Base-by-base conservation (phyloP, 2,797 vertebrate genomes). In the Characodon lateralis region DNA sequence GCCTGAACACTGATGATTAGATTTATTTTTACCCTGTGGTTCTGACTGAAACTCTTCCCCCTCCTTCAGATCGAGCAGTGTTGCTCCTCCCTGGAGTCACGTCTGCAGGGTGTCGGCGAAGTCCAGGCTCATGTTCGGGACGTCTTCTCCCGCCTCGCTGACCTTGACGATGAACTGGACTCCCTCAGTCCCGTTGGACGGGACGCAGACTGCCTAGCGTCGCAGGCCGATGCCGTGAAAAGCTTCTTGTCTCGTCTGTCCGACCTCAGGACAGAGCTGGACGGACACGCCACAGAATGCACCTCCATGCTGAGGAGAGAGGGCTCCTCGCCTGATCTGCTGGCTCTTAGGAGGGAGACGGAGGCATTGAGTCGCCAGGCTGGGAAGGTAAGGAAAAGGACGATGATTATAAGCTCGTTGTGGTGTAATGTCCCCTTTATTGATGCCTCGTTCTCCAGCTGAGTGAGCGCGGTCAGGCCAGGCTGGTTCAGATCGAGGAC, bases 151-250 rank as follows among this genome's bases (percentile, higher is more conserved):
- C 96, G 97, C 0, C 93, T 99, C 50, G 96, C 98, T 0, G 98
- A 99, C 84, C 94, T 99, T 0, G 98, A 99, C 0, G 98, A 99
- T 12, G 98, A 99, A 78, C 94, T 99, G 9, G 98, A 99, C 90
- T 94, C 96, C 78, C 96, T 99, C 95, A 96, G 97, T 78, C 95
- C 98, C 0, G 96, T 97, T 0, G 97, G 97, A 5, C 96, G 98
- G 0, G 98, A 99, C 53, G 91, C 94, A 0, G 98, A 99, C 92
- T 97, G 97, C 18, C 95, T 99, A 31, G 97, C 97, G 74, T 99
- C 98, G 1, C 98, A 99, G 89, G 95, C 96, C 0, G 98, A 99
- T 55, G 95, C 97, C 0, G 91, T 97, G 13, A 94, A 91, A 2
- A 84, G 90, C 3, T 98, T 98, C 93, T 93, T 98, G 86, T 94